These are phyloP conservation scores for Hecatera dysodea DNA, from an alignment of 2,888 invertebrate genomes.

Conservation along the genomic window DNA sequence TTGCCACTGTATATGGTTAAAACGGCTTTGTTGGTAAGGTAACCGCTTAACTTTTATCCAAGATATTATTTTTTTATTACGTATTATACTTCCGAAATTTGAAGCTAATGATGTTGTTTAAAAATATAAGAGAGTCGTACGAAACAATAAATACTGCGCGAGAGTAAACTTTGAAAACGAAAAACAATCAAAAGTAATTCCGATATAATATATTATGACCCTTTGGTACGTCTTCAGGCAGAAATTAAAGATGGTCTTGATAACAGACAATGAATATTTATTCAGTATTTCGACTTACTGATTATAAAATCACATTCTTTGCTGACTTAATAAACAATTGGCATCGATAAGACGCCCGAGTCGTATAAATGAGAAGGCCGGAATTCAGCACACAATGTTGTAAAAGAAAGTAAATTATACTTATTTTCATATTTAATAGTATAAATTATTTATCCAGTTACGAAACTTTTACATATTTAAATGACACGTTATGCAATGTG, in stretches of 20 bases:
- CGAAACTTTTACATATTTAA: background rate
- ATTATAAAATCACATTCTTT: conserved; percentile 61
- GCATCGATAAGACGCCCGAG: conserved; percentile 45
- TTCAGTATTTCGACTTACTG: conserved; percentile 56
- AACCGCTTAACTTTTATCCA: no score
- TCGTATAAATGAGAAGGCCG: conserved; percentile 62
- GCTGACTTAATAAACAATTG: conserved; percentile 62
- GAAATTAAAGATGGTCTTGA: conserved; percentile 58
- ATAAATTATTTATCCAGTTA: background rate
- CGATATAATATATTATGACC: conserved; percentile 42
- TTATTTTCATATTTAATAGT: conserved; percentile 6
- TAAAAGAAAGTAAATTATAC: conserved; percentile 38
- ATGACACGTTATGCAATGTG: background rate
- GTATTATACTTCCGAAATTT: background rate
- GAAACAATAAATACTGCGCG: conserved; percentile 31
- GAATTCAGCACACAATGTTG: conserved; percentile 47
- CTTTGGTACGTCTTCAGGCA: conserved; percentile 43
- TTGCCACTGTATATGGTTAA: no score
- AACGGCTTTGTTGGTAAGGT: rapidly evolving
- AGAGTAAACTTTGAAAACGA: conserved; percentile 29
- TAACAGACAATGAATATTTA: conserved; percentile 58
- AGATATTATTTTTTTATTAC: background rate
- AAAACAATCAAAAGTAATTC: conserved; percentile 43
- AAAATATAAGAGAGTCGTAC: conserved; percentile 24
- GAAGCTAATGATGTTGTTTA: conserved; percentile 34